phyloP scores from a whole-genome alignment of 1,140 invertebrate species.

The Pissodes strobi region DNA sequence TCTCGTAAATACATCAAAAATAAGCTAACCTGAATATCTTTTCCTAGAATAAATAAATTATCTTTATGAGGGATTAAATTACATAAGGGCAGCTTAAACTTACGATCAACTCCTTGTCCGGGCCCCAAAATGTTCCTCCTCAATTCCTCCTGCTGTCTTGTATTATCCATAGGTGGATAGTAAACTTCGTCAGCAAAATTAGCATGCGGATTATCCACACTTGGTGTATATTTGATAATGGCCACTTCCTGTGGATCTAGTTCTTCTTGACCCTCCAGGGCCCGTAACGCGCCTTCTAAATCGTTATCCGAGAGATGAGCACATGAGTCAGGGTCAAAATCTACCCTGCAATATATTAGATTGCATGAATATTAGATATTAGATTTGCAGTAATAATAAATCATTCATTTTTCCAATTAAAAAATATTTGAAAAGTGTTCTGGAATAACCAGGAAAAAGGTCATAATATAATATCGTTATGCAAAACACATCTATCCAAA shows the following conservation, averaged over 20 bases:
- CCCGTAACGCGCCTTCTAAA: constrained; percentile 59
- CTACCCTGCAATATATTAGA: constrained; percentile 42
- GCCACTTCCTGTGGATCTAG: constrained; percentile 71
- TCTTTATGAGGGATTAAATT: too few species aligned
- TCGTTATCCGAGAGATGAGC: constrained; percentile 58
- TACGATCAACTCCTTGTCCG: constrained; percentile 29
- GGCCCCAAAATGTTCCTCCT: constrained; percentile 48
- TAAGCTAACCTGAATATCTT: too few species aligned
- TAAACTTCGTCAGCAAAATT: constrained; percentile 80
- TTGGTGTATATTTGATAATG: constrained; percentile 78
- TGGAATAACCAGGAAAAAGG: too few species aligned
- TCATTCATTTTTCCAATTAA: neutral
- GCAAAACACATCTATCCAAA: too few species aligned
- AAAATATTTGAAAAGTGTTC: too few species aligned
- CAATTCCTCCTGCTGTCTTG: constrained; percentile 32
- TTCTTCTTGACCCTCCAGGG: constrained; percentile 58
- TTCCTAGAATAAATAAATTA: too few species aligned
- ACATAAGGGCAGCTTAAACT: too few species aligned
- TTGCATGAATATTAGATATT: neutral
- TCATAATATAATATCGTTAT: too few species aligned
- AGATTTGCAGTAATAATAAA: neutral
- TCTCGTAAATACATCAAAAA: too few species aligned
- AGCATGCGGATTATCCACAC: constrained; percentile 65
- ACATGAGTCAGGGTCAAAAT: constrained; percentile 54
- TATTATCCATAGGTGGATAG: constrained; percentile 63